Conservation (phyloP, 2,797 vertebrate genomes). For the Acanthornis magna region DNA sequence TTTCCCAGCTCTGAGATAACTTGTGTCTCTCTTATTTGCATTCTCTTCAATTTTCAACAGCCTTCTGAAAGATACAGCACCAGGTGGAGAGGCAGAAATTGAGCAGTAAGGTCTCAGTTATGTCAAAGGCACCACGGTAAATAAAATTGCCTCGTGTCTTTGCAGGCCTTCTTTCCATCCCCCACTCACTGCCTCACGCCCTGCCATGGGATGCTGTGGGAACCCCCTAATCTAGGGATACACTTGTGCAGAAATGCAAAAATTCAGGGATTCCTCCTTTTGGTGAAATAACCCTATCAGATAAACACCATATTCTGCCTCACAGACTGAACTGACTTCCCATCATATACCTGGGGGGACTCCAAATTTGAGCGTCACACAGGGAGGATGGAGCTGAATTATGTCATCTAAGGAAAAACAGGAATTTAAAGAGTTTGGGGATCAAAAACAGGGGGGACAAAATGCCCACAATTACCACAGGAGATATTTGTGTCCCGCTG, state of each 20-base stretch:
- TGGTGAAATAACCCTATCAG: not conserved
- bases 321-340: not conserved
- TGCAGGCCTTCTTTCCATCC: not conserved
- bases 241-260: not conserved
- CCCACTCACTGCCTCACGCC: not conserved
- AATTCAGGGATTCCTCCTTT: not conserved
- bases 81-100: not conserved
- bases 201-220: not conserved
- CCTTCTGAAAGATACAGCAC: not conserved
- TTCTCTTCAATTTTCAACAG: constrained; percentile 16
- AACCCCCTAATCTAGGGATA: not conserved
- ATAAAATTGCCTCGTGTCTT: not conserved
- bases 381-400: not conserved
- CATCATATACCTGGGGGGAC: not conserved
- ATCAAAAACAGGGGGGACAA: not conserved
- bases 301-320: not conserved
- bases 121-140: not conserved
- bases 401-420: not conserved
- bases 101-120: not conserved
- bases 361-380: not conserved
- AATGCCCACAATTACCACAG: not conserved
- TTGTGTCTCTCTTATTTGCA: not conserved
- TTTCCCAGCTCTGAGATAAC: not conserved
- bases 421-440: not conserved
- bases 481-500: not conserved